Base-by-base conservation (phyloP, 1,140 invertebrate species). In the Temnothorax nylanderi region DNA sequence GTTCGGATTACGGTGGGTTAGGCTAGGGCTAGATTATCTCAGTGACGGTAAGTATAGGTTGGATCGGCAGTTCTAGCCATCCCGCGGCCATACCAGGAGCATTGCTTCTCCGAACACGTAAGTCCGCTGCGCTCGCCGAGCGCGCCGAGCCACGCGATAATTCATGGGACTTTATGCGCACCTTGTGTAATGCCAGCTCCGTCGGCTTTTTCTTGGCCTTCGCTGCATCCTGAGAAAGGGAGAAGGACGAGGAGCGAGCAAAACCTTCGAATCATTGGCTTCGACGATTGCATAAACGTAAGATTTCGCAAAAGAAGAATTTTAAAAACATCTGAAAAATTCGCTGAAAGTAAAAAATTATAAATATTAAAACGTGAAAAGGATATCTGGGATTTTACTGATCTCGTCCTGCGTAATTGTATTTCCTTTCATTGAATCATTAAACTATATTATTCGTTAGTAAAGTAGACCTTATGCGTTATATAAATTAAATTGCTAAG, bases 31-130 rank as follows among this genome's bases (percentile, higher is more conserved):
- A 93, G 91, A 92, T 93, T 90, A 93, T 93, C 91, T 92, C 88
- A 90, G 90, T 93, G 91, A 93, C 91, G 93, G 89, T 93, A 93
- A 93, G 91, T 93, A 93, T 92, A 93, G 93, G 93, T 92, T 93
- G 64, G 86, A 89, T 90, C 84, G 65, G 77, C 72, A 76, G 85
- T 86, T 90, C 89, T 88, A 89, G 87, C 85, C 88, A 90, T 92
- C 92, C 87, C 69, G 76, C 86, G 62, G 87, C 86, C 87, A 82
- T 89, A 91, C 90, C 89, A 85, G 89, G 87, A 86, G 89, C 90
- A 85, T 87, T 87, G 87, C 90, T 93, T 92, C 92, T 89, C 67
- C 80, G 90, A 92, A 93, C 86, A 92, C 91, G 91, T 92, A 91
- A 90, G 88, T 82, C 84, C 67, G 88, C 74, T 84, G 76, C 81